Percentiles rank a stretch among this genome's conserved stretches.
Evolutionary conservation across 2,797 vertebrate genomes (phyloP).

Genomic region (Enteromius trimaculatus): DNA sequence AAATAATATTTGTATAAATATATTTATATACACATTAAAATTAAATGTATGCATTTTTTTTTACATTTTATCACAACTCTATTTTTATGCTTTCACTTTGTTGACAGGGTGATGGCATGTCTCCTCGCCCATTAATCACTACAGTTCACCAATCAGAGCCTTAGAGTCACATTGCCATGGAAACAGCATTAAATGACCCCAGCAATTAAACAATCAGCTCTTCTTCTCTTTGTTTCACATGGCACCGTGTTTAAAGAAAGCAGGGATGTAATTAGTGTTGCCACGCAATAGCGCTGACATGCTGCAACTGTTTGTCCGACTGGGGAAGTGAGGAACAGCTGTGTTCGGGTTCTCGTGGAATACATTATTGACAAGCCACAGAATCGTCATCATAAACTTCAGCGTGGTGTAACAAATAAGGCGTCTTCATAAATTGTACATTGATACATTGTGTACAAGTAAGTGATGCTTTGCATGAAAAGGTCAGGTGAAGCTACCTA

Average conservation of each 20-base stretch:
- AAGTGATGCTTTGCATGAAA: conserved; percentile 51
- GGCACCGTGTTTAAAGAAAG: conserved; percentile 75
- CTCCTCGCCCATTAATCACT: conserved; percentile 73
- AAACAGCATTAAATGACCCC: conserved; percentile 75
- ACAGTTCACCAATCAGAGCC: conserved; percentile 60
- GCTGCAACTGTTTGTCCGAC: conserved; percentile 60
- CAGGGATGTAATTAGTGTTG: conserved; percentile 82
- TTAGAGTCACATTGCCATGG: conserved; percentile 79
- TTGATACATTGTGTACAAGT: conserved; percentile 20
- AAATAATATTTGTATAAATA: neutral
- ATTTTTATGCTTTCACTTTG: conserved; percentile 15
- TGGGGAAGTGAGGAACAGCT: conserved; percentile 68
- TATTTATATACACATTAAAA: too few relatives aligned
- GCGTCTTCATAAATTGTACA: conserved; percentile 41
- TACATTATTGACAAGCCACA: conserved; percentile 64
- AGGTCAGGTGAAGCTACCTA: conserved; percentile 54
- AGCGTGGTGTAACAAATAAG: conserved; percentile 56
- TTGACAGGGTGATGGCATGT: conserved; percentile 47
- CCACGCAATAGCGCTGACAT: conserved; percentile 75
- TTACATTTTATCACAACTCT: neutral
- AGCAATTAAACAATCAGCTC: conserved; percentile 89
- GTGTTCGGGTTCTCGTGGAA: conserved; percentile 62
- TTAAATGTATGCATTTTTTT: too few relatives aligned
- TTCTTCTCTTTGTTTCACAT: conserved; percentile 75
- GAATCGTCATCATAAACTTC: conserved; percentile 61